Base-by-base conservation (phyloP, 2,888 invertebrate genomes). In the Laspeyria flexula region DNA sequence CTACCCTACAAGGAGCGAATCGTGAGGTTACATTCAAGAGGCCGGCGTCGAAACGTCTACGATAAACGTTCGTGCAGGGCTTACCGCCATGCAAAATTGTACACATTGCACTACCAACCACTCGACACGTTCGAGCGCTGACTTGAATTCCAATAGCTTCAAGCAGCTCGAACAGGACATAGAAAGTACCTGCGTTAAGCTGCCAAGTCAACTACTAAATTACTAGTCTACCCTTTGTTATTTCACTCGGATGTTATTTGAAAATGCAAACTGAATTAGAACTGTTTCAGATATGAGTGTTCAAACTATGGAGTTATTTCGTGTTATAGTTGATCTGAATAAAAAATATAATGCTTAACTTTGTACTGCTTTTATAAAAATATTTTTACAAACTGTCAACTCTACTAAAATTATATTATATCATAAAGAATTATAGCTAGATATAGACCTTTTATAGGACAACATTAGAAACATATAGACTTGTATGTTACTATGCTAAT, bases 31-130 rank as follows among this genome's bases (percentile, higher is more conserved):
- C 51, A 51, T 30, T 11, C 35, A 52, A 48, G 53, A 56, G 13
- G 0, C 1, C 31, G 55, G 67, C 63, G 67, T 23, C 63, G 43
- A 38, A 30, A 39, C 37, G 67, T 62, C 66, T 65, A 40, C 58
- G 27, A 42, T 61, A 66, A 59, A 48, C 51, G 49, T 43, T 59
- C 54, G 54, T 55, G 63, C 45, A 47, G 40, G 37, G 43, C 43
- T 39, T 49, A 53, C 47, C 41, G 52, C 15, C 46, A 48, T 51
- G 58, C 57, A 47, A 58, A 65, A 49, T 55, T 46, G 31, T 51
- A 44, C 46, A 38, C 50, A 7, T 12, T 38, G 37, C 67, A 39
- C 46, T 48, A 25, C 49, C 37, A 41, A 23, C 23, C 43, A 45
- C 48, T 44, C 34, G 23, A 18, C 25, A 23, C 25, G 33, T 48